Evolutionary conservation across 1,140 invertebrate species (phyloP), one percentile per base, ranked within the genome.

Genomic region (Cecropterus lyciades): DNA sequence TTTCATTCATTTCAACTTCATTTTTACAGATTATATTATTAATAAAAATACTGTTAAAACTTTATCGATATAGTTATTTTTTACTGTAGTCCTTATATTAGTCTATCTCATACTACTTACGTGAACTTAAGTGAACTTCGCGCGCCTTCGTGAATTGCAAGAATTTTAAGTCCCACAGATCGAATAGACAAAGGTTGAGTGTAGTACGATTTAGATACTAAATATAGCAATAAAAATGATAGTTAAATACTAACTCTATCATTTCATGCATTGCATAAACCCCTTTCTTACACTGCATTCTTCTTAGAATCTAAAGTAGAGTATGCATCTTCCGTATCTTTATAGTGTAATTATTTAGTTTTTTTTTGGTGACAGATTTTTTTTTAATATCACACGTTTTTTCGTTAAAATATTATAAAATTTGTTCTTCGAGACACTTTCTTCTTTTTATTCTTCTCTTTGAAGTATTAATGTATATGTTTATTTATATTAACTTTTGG

Each of bases 201-300:
- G 56, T 49, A 52, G 60, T 43, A 14, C 48, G 30, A 64, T 40
- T 30, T 55, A 27, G 24, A 13, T 30, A 48, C 42, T 37, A 16
- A 48, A 37, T 16, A 17, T 13, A 27, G 10, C 1, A 16, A 24
- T 56, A n/a, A 57, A 10, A 45, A 27, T 57, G 55, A 53, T 53
- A 37, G 55, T 57, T n/a, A 43, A 45, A 4, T 45, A 57, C 37
- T 57, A 43, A 57, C 17, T 33, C 43, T 59, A 11, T 46, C 56
- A 59, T 46, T 46, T 45, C 56, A 59, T 59, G 56, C 56, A 59
- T 59, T 59, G 56, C 56, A 59, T 59, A 59, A 59, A 46, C 43
- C 56, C 56, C 14, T 46, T 59, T 59, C 27, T 59, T 42, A 27
- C 55, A 57, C 55, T 46, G 55, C 56, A 46, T 46, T 59, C 27